These are phyloP conservation scores for Slavum lentiscoides DNA, from an alignment of 2,888 invertebrate genomes.

Conservation along the genomic window DNA sequence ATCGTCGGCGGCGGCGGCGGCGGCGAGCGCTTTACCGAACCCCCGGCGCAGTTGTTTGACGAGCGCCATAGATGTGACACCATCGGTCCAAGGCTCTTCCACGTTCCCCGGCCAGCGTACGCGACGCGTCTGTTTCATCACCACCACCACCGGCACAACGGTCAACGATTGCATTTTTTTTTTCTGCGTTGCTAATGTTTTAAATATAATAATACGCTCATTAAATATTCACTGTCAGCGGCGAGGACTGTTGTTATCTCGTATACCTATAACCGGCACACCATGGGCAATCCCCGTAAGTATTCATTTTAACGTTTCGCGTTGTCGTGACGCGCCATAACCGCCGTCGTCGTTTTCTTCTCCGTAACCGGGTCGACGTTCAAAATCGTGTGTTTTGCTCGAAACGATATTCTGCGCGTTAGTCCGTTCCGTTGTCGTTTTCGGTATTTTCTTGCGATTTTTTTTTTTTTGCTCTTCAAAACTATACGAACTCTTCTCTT, in stretches of 20 bases:
- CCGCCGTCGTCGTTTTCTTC: no score
- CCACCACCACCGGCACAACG: neutral
- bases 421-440: no score
- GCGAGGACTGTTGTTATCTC: slow-evolving; percentile 15
- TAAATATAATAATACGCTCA: no score
- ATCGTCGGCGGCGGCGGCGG: no score
- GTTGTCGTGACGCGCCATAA: neutral
- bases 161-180: slow-evolving; percentile 9
- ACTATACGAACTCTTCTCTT: no score
- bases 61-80: neutral
- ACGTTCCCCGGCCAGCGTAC: neutral
- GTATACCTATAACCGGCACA: neutral
- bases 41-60: neutral
- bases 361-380: neutral
- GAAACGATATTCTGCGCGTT: no score
- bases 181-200: neutral
- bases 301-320: slow-evolving; percentile 28
- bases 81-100: neutral
- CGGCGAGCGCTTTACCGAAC: neutral
- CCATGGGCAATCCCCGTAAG: slow-evolving; percentile 49
- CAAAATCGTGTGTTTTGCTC: neutral
- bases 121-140: neutral
- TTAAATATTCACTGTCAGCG: neutral
- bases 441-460: no score
- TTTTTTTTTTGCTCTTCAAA: no score